Base-by-base conservation (phyloP, 2,797 vertebrate species). In the Varecia variegata region DNA sequence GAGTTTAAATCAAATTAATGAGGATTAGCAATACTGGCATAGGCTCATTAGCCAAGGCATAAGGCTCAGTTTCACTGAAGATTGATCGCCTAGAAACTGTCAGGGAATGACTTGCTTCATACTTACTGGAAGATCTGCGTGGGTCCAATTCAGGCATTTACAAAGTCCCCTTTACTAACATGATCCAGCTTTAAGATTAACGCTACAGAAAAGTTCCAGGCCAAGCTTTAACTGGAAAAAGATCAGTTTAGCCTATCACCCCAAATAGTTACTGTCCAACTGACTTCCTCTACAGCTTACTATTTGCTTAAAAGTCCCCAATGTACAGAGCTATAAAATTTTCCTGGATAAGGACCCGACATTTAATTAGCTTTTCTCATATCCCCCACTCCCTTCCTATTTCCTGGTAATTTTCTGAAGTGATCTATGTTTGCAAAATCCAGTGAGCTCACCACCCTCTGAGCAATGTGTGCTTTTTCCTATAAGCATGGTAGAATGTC, bases 211-310 rank as follows among this genome's bases (percentile, higher is more conserved):
- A 92, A 95, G 77, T 85, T 79, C 43, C 81, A 90, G 73, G 94
- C 85, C 95, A 95, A 79, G 88, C 98, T 96, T 97, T 83, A 96
- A 92, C 88, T 98, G 98, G 96, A 98, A 77, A 94, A 97, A 97
- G 86, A 97, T 93, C 98, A 98, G 88, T 97, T 97, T 82, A 73
- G 95, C 97, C 94, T 94, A 97, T 95, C 97, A 96, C 50, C 94
- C 62, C 93, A 97, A 88, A 43, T 3, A 11, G 52, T 43, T 93
- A 67, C 87, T 95, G 90, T 89, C 90, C 96, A 97, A 17, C n/a
- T 58, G 95, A 88, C 80, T 97, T 71, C 92, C 97, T 96, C 71
- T 62, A 60, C 12, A 21, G 30, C 83, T 97, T 97, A 62, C 80
- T 91, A 67, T 96, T 96, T 93, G 60, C 88, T 84, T 95, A 95